Evolutionary conservation across 2,797 vertebrate species (phyloP).

Genomic region (Somateria mollissima): DNA sequence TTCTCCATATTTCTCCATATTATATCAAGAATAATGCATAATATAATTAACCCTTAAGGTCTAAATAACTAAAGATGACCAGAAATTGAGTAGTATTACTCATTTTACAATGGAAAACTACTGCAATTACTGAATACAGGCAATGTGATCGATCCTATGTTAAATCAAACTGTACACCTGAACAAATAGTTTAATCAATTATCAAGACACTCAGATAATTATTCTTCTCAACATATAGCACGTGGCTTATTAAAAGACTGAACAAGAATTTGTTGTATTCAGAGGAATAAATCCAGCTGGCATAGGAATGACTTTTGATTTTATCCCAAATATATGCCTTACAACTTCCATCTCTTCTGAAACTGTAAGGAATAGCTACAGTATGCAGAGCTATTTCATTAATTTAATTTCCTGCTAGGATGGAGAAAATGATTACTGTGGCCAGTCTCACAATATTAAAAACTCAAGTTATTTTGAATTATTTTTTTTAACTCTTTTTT

Average conservation of each 20-base stretch:
- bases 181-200: neutral
- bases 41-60: neutral
- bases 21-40: neutral
- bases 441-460: neutral
- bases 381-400: neutral
- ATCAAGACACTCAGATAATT: neutral
- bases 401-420: neutral
- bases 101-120: neutral
- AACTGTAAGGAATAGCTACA: neutral
- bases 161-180: neutral
- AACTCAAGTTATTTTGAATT: neutral
- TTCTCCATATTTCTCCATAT: constrained; percentile 12
- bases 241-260: neutral
- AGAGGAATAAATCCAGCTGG: neutral
- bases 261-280: neutral
- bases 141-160: neutral
- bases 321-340: neutral
- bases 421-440: neutral
- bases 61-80: constrained; percentile 33
- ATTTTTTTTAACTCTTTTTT: neutral
- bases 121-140: neutral
- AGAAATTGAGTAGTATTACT: neutral
- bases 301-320: neutral
- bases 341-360: neutral
- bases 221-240: neutral